Percentiles rank a stretch among this genome's conserved stretches.
Conservation (phyloP, 2,888 invertebrate genomes). For the Flexamia atlantica region DNA sequence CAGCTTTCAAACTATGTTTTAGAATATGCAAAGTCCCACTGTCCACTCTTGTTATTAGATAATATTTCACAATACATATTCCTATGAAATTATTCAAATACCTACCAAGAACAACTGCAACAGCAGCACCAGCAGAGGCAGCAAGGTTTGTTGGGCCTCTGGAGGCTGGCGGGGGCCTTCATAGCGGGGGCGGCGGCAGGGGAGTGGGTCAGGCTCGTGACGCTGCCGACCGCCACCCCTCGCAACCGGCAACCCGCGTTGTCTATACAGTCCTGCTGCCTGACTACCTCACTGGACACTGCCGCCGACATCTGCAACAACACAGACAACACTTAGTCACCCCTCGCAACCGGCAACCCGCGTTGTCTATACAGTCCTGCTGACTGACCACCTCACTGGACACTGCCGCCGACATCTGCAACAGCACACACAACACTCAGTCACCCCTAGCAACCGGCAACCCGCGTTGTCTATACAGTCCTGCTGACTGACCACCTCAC, state of each 20-base stretch:
- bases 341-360: not conserved
- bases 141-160: slow-evolving; percentile 73
- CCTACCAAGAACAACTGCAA: slow-evolving; percentile 76
- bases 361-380: slow-evolving; percentile 61
- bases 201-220: slow-evolving; percentile 70
- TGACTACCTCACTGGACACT: slow-evolving; percentile 59
- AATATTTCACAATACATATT: too few relatives aligned
- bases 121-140: slow-evolving; percentile 77
- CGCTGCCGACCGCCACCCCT: slow-evolving; percentile 66
- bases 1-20: too few relatives aligned
- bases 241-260: slow-evolving; percentile 60
- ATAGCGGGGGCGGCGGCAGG: slow-evolving; percentile 73
- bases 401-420: slow-evolving; percentile 61
- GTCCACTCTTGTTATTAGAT: too few relatives aligned
- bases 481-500: slow-evolving; percentile 42
- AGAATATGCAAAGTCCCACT: too few relatives aligned
- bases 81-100: too few relatives aligned
- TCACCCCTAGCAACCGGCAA: not conserved
- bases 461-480: slow-evolving; percentile 59
- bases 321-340: not conserved
- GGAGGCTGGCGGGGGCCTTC: slow-evolving; percentile 74
- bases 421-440: not conserved
- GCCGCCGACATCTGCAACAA: slow-evolving; percentile 62
- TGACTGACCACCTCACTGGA: slow-evolving; percentile 54
- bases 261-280: slow-evolving; percentile 61